Percentiles rank a stretch among this genome's conserved stretches.
phyloP scores from a whole-genome alignment of 2,113 vertebrate genomes.

The Nansenia antarctica region DNA sequence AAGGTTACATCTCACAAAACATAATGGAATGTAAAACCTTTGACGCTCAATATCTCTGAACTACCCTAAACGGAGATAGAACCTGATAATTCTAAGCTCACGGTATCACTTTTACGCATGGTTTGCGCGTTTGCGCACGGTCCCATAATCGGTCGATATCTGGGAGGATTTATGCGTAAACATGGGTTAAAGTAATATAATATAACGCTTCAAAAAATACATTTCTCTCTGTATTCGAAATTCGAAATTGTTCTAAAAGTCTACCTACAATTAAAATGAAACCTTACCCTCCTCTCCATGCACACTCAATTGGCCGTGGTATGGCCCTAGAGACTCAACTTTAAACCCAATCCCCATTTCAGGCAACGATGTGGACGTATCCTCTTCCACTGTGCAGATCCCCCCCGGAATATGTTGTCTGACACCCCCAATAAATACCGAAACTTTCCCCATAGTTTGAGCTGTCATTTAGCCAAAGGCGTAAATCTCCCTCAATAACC shows the following conservation, averaged over 20 bases:
- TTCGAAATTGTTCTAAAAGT: background rate
- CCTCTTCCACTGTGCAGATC: slow-evolving; percentile 75
- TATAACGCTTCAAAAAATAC: background rate
- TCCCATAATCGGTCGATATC: background rate
- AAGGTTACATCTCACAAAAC: no score
- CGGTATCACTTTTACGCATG: background rate
- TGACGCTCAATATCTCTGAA: no score
- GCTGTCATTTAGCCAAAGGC: slow-evolving; percentile 76
- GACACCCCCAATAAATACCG: slow-evolving; percentile 76
- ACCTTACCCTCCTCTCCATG: slow-evolving; percentile 44
- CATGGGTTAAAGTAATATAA: background rate
- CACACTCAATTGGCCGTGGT: background rate
- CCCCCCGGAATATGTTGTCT: slow-evolving; percentile 75
- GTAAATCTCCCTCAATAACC: background rate
- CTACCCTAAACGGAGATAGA: no score
- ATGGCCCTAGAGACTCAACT: slow-evolving; percentile 75
- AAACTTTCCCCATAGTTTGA: slow-evolving; percentile 80
- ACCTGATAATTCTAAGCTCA: background rate
- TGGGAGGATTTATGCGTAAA: background rate
- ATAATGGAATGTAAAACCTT: no score
- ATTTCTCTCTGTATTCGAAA: background rate
- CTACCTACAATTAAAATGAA: background rate
- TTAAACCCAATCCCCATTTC: slow-evolving; percentile 77
- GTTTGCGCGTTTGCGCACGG: background rate
- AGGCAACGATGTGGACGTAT: slow-evolving; percentile 57